Evolutionary conservation across 2,797 vertebrate species (phyloP).

Genomic region (Esox masquinongy): DNA sequence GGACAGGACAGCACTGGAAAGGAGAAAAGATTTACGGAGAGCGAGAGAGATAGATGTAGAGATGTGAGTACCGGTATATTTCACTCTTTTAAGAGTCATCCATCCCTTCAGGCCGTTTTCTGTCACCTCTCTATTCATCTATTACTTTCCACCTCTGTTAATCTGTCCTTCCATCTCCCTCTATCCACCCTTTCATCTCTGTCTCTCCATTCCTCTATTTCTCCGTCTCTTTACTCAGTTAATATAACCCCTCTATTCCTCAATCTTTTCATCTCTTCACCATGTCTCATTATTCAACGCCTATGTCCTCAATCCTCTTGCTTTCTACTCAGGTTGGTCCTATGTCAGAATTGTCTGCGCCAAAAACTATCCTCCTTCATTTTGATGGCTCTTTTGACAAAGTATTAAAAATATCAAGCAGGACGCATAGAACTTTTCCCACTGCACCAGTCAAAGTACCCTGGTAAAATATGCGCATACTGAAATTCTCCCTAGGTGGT

Average conservation of each 20-base stretch:
- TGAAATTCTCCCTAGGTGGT: neutral
- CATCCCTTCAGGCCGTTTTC: neutral
- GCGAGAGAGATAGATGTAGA: slow-evolving; percentile 4
- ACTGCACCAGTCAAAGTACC: neutral
- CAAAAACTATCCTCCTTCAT: neutral
- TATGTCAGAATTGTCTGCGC: neutral
- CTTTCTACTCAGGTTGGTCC: slow-evolving; percentile 1
- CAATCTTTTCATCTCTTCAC: neutral
- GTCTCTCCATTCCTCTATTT: neutral
- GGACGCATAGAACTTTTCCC: neutral
- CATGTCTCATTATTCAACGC: neutral
- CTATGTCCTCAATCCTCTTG: neutral
- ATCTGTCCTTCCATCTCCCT: neutral
- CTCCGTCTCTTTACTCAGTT: neutral
- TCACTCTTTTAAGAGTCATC: neutral
- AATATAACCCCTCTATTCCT: neutral
- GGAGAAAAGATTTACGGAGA: slow-evolving; percentile 17
- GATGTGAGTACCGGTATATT: neutral
- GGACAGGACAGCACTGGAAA: neutral
- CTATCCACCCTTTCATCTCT: neutral
- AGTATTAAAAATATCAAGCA: neutral
- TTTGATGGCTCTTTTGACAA: neutral
- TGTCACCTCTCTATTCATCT: neutral
- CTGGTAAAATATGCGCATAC: neutral
- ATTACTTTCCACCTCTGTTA: neutral